These are phyloP conservation scores for Parazoanthus swiftii DNA, from an alignment of 92 coral and sea anemone genomes.

Conservation along the genomic window DNA sequence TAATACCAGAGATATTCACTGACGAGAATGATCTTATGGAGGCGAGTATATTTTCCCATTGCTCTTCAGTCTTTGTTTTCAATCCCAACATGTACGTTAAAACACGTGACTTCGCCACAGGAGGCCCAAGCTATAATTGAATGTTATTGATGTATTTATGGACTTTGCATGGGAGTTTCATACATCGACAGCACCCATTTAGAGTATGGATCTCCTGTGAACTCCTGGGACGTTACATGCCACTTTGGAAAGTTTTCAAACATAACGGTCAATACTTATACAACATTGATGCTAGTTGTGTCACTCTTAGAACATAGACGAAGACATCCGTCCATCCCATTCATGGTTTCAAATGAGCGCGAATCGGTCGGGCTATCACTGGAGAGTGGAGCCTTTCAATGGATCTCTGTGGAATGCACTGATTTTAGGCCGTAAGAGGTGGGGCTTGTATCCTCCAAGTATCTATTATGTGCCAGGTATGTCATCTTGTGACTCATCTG, in stretches of 20 bases:
- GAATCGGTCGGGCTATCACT: slow-evolving; percentile 78
- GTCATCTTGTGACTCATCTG: background rate
- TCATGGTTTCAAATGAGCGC: slow-evolving; percentile 78
- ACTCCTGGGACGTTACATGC: background rate
- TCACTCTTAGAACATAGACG: slow-evolving; percentile 58
- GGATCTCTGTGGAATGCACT: slow-evolving; percentile 81
- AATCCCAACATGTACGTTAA: no score
- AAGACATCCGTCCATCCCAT: slow-evolving; percentile 73
- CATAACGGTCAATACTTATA: background rate
- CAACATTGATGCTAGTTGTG: background rate
- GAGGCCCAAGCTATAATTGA: no score
- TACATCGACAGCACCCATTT: no score
- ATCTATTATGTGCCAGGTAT: slow-evolving; percentile 72
- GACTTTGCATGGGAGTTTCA: no score
- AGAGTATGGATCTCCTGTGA: background rate
- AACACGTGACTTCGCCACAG: no score
- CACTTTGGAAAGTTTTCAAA: background rate
- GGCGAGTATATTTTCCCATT: slow-evolving; percentile 41
- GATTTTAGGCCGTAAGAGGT: slow-evolving; percentile 65
- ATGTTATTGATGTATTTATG: no score
- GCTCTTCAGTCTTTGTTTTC: no score
- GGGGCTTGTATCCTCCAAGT: slow-evolving; percentile 82
- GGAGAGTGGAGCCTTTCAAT: slow-evolving; percentile 78
- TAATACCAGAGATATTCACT: slow-evolving; percentile 49
- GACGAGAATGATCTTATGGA: slow-evolving; percentile 52